phyloP scores from a whole-genome alignment of 2,888 invertebrate genomes.

The Tiliacea aurago region DNA sequence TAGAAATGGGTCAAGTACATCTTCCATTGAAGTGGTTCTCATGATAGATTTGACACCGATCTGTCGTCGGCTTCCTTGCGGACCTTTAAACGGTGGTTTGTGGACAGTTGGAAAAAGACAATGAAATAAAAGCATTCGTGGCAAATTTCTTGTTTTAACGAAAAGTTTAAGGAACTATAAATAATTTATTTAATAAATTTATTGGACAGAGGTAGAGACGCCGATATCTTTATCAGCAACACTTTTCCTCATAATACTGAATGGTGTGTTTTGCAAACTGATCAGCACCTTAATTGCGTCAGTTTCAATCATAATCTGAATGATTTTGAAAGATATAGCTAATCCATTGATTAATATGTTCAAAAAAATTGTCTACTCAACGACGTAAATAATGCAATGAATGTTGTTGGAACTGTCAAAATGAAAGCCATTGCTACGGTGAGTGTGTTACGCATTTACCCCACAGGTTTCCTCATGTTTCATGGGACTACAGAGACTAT shows the following conservation, averaged over 20 bases:
- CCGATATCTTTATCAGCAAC: neutral
- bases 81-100: neutral
- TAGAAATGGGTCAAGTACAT: constrained; percentile 41
- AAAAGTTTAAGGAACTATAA: neutral
- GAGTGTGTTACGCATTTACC: too few species aligned
- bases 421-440: too few species aligned
- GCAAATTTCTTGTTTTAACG: neutral
- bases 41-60: constrained; percentile 46
- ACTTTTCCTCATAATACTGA: neutral
- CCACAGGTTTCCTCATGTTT: too few species aligned
- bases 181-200: neutral
- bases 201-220: neutral
- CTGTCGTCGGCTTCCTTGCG: constrained; percentile 17
- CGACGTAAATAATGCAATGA: too few species aligned
- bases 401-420: too few species aligned
- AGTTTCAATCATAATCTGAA: too few species aligned
- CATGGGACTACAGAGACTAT: too few species aligned
- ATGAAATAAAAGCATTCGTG: neutral
- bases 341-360: too few species aligned
- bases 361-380: too few species aligned
- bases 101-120: neutral
- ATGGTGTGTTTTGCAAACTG: neutral
- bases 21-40: constrained; percentile 30
- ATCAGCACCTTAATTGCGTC: neutral
- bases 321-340: too few species aligned